A percentile compares a stretch with the other conserved stretches of the same genome.
Conservation (phyloP, 2,113 vertebrate genomes). For the Muntiacus reevesi region DNA sequence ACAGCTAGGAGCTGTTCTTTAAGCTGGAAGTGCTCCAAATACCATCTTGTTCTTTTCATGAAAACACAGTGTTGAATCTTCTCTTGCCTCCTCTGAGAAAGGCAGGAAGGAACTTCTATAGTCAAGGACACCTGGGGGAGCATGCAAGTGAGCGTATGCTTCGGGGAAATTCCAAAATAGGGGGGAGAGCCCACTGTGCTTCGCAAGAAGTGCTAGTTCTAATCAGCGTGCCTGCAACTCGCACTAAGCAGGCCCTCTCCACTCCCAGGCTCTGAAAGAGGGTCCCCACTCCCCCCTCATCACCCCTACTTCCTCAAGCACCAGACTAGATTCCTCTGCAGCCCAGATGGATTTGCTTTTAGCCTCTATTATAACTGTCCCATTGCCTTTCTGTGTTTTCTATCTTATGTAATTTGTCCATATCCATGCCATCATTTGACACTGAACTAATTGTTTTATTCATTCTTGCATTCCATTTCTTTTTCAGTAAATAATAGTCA, state of each 20-base stretch:
- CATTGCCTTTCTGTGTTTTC: not conserved
- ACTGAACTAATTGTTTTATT: not conserved
- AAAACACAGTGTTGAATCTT: not conserved
- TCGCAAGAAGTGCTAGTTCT: not conserved
- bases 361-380: not conserved
- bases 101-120: not conserved
- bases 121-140: not conserved
- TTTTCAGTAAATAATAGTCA: not conserved
- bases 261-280: not conserved
- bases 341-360: not conserved
- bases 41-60: not conserved
- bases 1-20: not conserved
- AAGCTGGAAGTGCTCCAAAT: not conserved
- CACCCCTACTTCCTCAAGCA: not conserved
- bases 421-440: not conserved
- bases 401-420: not conserved
- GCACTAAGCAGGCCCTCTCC: not conserved
- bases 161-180: not conserved
- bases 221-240: not conserved
- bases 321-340: not conserved
- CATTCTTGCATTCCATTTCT: not conserved
- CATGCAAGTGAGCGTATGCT: not conserved
- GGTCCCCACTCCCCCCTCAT: not conserved
- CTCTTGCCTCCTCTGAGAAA: not conserved
- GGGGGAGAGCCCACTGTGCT: not conserved